Base-by-base conservation (phyloP, 2,888 invertebrate genomes). In the Smittia sp. region DNA sequence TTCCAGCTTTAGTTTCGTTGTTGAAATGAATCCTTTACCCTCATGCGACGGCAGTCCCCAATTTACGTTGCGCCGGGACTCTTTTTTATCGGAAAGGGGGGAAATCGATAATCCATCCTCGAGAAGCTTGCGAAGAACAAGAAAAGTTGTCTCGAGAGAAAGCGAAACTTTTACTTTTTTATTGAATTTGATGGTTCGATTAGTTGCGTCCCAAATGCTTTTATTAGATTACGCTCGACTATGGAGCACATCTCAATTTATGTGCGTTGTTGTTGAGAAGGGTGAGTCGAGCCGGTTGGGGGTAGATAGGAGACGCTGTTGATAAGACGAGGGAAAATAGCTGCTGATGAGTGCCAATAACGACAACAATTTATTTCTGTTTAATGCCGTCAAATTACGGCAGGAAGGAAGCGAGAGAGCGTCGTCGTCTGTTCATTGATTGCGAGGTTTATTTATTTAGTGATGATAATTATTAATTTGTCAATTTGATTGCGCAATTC, bases 171-270 rank as follows among this genome's bases (percentile, higher is more conserved):
- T 18, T 22, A 58, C 58, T 22, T 22, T 69, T 72, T 62, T 62
- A 72, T 72, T 72, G 72, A 62, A 72, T 72, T 72, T 72, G 72
- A 72, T 72, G 62, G 25, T 72, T 72, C 72, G 54, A 72, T 72
- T 62, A 72, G 62, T 58, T 72, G 2, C 54, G 25, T 72, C 72
- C 62, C 22, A 72, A 72, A 72, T 72, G 18, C 11, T 38, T 72
- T 72, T 58, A 72, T 72, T 72, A 39, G 72, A 72, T 72, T 72
- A 72, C 63, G 13, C 27, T 63, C 58, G 22, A 22, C 18, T 6
- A 18, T 58, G 22, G 46, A 46, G 15, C 46, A 46, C 58, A 18
- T 58, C 22, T 18, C 58, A 22, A 58, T 58, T 20, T 13, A 6
- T 4, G 22, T 22, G 46, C 58, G 58, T 20, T 58, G 58, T 58